phyloP scores from a whole-genome alignment of 2,113 vertebrate species.

The Corythoichthys haematopterus region DNA sequence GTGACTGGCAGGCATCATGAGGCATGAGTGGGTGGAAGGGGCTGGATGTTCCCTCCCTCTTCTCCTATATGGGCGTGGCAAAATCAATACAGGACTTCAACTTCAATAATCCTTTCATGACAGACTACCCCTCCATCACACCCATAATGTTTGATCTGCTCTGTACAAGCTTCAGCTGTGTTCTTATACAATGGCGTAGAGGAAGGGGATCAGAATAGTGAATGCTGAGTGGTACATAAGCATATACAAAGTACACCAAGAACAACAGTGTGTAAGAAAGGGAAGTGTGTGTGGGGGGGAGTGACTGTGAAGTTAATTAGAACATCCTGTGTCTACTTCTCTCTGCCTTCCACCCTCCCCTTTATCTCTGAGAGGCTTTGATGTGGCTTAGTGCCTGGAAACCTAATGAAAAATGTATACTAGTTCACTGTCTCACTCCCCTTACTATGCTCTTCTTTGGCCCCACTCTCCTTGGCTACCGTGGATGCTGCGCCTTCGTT shows the following conservation, averaged over 20 bases:
- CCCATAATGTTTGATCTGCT: conserved; percentile 37
- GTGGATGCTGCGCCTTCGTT: conserved; percentile 39
- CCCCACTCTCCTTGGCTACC: conserved; percentile 20
- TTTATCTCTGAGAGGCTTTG: conserved; percentile 70
- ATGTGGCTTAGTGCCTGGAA: conserved; percentile 76
- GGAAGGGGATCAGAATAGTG: conserved; percentile 43
- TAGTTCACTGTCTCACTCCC: conserved; percentile 55
- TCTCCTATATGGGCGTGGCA: conserved; percentile 42
- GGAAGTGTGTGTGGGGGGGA: conserved; percentile 22
- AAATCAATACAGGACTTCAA: conserved; percentile 47
- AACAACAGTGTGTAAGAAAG: conserved; percentile 23
- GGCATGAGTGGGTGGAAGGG: conserved; percentile 24
- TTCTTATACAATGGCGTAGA: background rate
- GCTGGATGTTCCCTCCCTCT: conserved; percentile 18
- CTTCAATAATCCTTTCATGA: conserved; percentile 36
- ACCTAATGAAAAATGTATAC: conserved; percentile 81
- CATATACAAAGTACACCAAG: conserved; percentile 30
- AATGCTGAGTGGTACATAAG: conserved; percentile 42
- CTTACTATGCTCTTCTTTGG: conserved; percentile 16
- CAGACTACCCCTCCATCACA: background rate
- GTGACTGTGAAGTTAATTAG: conserved; percentile 75
- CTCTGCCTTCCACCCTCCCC: conserved; percentile 31
- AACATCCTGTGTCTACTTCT: conserved; percentile 71
- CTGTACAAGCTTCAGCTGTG: conserved; percentile 25
- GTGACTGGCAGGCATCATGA: conserved; percentile 42